Evolutionary conservation across 2,797 vertebrate species (phyloP).

Genomic region (Pitangus sulphuratus): DNA sequence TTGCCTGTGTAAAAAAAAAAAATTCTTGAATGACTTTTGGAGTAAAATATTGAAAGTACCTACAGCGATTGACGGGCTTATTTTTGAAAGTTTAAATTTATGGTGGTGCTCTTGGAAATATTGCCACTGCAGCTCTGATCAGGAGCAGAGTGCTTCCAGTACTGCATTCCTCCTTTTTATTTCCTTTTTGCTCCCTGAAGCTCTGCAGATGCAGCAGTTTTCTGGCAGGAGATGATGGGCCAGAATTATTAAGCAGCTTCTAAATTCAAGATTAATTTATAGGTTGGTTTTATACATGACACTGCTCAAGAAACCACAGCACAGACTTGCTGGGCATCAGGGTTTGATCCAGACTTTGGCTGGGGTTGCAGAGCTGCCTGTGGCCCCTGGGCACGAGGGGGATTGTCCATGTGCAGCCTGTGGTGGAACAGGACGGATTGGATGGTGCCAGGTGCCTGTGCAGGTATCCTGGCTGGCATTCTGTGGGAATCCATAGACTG

Average conservation of each 20-base stretch:
- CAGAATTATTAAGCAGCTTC: not conserved
- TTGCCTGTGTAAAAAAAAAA: not conserved
- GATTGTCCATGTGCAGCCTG: not conserved
- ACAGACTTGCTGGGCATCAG: not conserved
- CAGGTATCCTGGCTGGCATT: not conserved
- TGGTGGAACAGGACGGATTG: rapidly evolving
- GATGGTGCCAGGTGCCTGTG: not conserved
- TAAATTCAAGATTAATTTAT: not conserved
- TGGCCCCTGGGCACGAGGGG: rapidly evolving
- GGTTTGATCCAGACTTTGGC: not conserved
- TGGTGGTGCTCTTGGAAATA: not conserved
- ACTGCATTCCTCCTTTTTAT: not conserved
- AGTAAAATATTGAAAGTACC: not conserved
- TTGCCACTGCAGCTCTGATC: not conserved
- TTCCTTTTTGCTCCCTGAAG: not conserved
- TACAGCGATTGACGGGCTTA: not conserved
- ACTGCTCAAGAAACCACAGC: not conserved
- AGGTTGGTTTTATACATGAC: not conserved
- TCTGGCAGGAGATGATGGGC: constrained; percentile 22
- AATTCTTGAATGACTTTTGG: not conserved
- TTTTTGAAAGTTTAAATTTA: not conserved
- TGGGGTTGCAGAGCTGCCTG: not conserved
- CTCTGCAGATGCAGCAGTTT: constrained; percentile 49
- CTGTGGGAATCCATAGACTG: rapidly evolving
- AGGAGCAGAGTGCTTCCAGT: not conserved